Conservation (phyloP, 2,888 invertebrate species). For the Creontiades dilutus region DNA sequence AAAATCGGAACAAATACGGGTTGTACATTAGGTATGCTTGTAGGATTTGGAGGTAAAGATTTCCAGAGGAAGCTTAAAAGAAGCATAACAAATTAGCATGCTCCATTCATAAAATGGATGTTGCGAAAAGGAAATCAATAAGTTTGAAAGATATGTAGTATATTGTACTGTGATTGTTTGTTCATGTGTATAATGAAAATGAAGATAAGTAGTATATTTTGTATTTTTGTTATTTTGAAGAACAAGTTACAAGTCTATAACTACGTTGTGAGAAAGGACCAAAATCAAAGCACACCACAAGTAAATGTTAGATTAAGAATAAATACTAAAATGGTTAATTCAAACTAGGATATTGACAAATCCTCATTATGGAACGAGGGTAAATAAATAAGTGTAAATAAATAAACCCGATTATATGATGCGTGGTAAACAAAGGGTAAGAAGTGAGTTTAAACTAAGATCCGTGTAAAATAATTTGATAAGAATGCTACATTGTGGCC, state of each 20-base stretch:
- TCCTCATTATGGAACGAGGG: no score
- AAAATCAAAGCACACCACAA: constrained; percentile 26
- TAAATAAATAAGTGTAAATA: no score
- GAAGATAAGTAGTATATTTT: neutral
- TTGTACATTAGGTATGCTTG: neutral
- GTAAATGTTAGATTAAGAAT: neutral
- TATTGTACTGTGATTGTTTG: constrained; percentile 38
- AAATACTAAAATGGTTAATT: no score
- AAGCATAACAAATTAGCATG: constrained; percentile 61
- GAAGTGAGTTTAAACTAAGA: no score
- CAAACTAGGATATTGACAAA: no score
- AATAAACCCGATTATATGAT: no score
- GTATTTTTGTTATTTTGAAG: neutral
- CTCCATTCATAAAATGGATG: constrained; percentile 63
- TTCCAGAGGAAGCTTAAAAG: constrained; percentile 38
- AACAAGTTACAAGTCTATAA: neutral
- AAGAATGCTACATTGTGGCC: no score
- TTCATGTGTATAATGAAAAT: constrained; percentile 45
- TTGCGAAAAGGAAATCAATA: constrained; percentile 33
- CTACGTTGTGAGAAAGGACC: neutral
- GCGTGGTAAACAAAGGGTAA: no score
- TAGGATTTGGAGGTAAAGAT: neutral
- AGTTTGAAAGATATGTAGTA: constrained; percentile 14
- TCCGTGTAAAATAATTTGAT: no score
- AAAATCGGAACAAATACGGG: neutral